phyloP scores from a whole-genome alignment of 2,888 invertebrate species.

The Chloromyia formosa region DNA sequence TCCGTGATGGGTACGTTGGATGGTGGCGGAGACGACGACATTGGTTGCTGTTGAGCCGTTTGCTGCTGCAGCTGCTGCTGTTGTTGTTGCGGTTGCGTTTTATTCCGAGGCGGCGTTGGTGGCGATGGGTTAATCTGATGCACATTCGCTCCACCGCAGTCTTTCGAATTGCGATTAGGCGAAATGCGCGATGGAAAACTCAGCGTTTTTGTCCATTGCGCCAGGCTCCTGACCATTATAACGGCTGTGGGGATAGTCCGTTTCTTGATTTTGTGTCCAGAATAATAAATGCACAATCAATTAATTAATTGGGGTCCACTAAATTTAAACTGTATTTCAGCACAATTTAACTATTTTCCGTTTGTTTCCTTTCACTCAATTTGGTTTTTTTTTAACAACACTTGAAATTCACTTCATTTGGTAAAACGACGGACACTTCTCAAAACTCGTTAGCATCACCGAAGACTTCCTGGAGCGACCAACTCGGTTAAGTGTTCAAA shows the following conservation, averaged over 20 bases:
- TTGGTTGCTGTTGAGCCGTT: conserved; percentile 58
- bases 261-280: too few species aligned
- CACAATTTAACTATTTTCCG: too few species aligned
- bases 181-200: conserved; percentile 88
- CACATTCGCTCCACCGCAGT: conserved; percentile 70
- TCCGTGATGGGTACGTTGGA: conserved; percentile 71
- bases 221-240: conserved; percentile 86
- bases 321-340: neutral
- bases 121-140: conserved; percentile 67
- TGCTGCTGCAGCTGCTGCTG: conserved; percentile 68
- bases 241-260: conserved; percentile 42
- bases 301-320: neutral
- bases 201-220: conserved; percentile 91
- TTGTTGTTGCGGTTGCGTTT: conserved; percentile 67
- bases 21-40: conserved; percentile 62
- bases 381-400: neutral
- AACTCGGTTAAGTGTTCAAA: neutral
- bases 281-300: neutral
- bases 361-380: neutral
- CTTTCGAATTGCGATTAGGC: conserved; percentile 81
- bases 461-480: neutral
- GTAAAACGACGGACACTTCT: neutral
- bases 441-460: neutral
- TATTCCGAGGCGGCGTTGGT: conserved; percentile 71
- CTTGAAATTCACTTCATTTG: neutral